Base-by-base conservation (phyloP, 2,113 vertebrate genomes). In the Ceratotherium simum region DNA sequence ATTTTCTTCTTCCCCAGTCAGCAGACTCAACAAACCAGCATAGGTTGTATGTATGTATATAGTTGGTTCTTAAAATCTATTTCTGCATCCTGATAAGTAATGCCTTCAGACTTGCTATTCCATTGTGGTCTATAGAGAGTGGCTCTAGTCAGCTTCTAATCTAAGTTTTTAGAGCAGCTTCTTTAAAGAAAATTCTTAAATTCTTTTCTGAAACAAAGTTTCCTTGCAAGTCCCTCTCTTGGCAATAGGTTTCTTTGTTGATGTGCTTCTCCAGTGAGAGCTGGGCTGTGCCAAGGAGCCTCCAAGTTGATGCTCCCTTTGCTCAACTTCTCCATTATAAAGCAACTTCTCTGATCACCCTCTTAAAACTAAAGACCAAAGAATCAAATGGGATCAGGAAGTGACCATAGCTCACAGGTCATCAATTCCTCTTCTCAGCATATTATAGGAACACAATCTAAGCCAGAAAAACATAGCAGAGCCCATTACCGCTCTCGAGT, bases 341-440 rank as follows among this genome's bases (percentile, higher is more conserved):
- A 82, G 27, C 31, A 96, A 86, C 42, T 70, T 72, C 80, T 94
- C 90, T 82, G 27, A 60, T 96, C 42, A 94, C 42, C 33, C 70
- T 95, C 79, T 96, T 97, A 96, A 97, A 98, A 60, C 64, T 58
- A 60, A 91, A 90, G 94, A 20, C 29, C 23, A 94, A 93, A 90
- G 16, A 31, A 90, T 94, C 73, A 96, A 72, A 95, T 92, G 86
- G 90, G 58, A 87, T 70, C 58, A 92, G 96, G 58, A 98, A 95
- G 86, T 96, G 86, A 70, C 75, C 79, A 90, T 3, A 48, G 82
- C 86, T 80, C 70, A 72, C 25, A 93, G 82, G 67, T 91, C 92
- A 95, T 97, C 93, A 91, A 70, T 93, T 92, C 23, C 39, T 92
- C 83, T 94, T 72, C 69, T 96, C 79, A 83, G 95, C 21, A 72